These are phyloP conservation scores for Strigops habroptila DNA, from an alignment of 2,113 vertebrate genomes.

Conservation along the genomic window DNA sequence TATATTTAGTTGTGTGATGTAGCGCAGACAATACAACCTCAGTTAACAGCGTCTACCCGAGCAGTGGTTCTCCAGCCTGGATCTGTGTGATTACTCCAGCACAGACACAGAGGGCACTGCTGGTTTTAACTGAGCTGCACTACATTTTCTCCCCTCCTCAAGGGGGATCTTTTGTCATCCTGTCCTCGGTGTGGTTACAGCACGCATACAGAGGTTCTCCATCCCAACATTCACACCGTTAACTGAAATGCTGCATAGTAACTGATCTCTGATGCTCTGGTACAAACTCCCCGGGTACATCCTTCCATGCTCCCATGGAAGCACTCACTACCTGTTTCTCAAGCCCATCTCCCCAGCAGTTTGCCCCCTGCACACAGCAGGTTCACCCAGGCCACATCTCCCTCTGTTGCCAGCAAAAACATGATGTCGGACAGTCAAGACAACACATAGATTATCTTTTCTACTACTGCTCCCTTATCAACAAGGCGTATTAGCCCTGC, in stretches of 20 bases:
- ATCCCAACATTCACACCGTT: background rate
- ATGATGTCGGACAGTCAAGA: background rate
- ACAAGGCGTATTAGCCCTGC: background rate
- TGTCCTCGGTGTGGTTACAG: background rate
- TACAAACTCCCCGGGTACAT: too few relatives aligned
- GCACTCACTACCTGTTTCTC: background rate
- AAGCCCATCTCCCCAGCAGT: background rate
- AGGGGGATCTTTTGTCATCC: background rate
- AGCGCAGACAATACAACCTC: background rate
- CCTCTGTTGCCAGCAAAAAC: rapidly evolving
- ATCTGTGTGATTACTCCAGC: background rate
- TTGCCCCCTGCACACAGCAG: background rate
- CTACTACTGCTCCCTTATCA: background rate
- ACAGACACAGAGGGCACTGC: background rate
- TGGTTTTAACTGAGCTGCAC: background rate
- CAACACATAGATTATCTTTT: background rate
- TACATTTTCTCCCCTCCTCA: background rate
- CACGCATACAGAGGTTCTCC: background rate
- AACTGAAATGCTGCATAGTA: background rate
- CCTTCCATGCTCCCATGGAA: background rate
- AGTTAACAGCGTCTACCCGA: background rate
- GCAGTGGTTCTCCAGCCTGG: background rate
- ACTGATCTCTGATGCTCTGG: background rate
- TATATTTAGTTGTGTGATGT: background rate
- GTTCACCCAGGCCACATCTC: background rate